Base-by-base conservation (phyloP, 2,113 vertebrate genomes). In the Lepus timidus region DNA sequence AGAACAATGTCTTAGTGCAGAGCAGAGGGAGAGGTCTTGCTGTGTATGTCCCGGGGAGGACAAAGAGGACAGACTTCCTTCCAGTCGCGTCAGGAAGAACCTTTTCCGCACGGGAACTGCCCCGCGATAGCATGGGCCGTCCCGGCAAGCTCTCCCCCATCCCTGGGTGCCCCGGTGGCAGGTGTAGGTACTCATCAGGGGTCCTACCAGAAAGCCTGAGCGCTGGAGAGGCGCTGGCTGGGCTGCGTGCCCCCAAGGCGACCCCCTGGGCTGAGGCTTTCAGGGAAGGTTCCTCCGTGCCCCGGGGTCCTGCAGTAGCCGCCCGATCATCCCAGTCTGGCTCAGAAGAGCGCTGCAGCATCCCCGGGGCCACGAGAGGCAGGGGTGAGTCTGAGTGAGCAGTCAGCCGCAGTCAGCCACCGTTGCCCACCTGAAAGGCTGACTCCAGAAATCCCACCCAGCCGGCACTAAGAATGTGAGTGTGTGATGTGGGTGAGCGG, bases 301-400 rank as follows among this genome's bases (percentile, higher is more conserved):
- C 68, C 36, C n/a, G 70, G 16, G 10, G n/a, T 12, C 86, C 89
- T 76, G 75, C 31, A 52, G 44, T 7, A 44, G 44, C 44, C 6
- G 7, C 52, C 25, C 27, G 11, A 61, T 67, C n/a, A 25, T 4
- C 49, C 67, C 13, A 25, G 76, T 14, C 27, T 70, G 49, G 16
- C 36, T 61, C 8, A 25, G 29, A 71, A 76, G 29, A 74, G 71
- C 1, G 51, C n/a, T 58, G 31, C 23, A 14, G 49, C 70, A 25
- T 2, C 58, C 52, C 49, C 9, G 9, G 23, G 52, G 31, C 19
- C 0, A 23, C 4, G 31, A 27, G 3, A 0, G 39, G 55, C 0
- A 2, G 7, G 22, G 64, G 49, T 8, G 51, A 88, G 27, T 4
- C 89, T 22, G 5, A 23, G n/a, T 33, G 87, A 62, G 17, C 61